These are phyloP conservation scores for Pachymerium ferrugineum DNA, from an alignment of 2,888 invertebrate species.

Conservation along the genomic window DNA sequence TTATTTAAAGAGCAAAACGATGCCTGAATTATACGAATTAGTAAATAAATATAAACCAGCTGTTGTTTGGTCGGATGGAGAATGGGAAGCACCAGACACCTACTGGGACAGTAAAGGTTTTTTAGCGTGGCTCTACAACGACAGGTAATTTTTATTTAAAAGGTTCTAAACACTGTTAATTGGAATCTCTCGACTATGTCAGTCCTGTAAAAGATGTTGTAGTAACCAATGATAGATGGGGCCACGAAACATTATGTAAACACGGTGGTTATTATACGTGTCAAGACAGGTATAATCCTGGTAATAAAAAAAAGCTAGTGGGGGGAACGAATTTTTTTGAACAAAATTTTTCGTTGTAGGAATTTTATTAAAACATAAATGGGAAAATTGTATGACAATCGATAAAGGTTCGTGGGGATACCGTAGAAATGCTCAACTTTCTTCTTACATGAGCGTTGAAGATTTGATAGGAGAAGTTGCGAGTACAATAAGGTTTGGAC, in stretches of 20 bases:
- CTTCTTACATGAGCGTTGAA: slow-evolving; percentile 61
- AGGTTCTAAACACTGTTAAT: too few relatives aligned
- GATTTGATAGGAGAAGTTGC: slow-evolving; percentile 66
- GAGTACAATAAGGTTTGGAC: slow-evolving; percentile 66
- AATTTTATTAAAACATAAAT: slow-evolving; percentile 69
- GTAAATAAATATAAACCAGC: slow-evolving; percentile 56
- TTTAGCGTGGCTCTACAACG: slow-evolving; percentile 87
- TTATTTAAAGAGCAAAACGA: slow-evolving; percentile 32
- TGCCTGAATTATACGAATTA: slow-evolving; percentile 38
- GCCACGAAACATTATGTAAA: slow-evolving; percentile 65
- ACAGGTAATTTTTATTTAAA: slow-evolving; percentile 55
- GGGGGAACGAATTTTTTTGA: too few relatives aligned
- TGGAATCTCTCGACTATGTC: neutral
- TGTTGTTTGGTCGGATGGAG: slow-evolving; percentile 89
- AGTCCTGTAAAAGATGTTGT: slow-evolving; percentile 45
- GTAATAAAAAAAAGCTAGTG: too few relatives aligned
- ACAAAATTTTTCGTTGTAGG: slow-evolving; percentile 54
- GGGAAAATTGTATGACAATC: slow-evolving; percentile 93
- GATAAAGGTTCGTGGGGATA: slow-evolving; percentile 84
- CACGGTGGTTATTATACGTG: slow-evolving; percentile 89
- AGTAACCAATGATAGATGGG: slow-evolving; percentile 94
- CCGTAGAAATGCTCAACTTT: slow-evolving; percentile 62
- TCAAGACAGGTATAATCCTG: slow-evolving; percentile 73
- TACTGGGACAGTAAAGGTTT: slow-evolving; percentile 83
- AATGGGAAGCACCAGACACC: slow-evolving; percentile 76